Conservation (phyloP, 2,888 invertebrate species). For the Troides oblongomaculatus region DNA sequence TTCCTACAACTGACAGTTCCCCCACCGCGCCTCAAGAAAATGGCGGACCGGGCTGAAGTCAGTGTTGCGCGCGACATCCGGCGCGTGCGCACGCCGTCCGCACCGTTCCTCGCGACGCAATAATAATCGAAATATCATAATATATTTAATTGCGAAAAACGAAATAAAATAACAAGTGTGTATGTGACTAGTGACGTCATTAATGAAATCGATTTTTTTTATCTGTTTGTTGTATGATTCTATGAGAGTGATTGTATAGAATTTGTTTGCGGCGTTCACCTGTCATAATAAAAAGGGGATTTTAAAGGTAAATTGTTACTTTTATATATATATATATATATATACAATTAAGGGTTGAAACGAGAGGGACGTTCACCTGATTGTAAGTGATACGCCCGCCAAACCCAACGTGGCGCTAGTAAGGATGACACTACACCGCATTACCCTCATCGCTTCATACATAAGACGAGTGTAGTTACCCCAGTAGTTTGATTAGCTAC, state of each 20-base stretch:
- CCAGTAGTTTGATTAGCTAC: too few relatives aligned
- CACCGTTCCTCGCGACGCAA: constrained; percentile 34
- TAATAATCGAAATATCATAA: constrained; percentile 38
- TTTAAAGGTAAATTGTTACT: constrained; percentile 61
- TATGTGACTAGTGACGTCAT: constrained; percentile 42
- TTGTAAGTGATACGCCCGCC: too few relatives aligned
- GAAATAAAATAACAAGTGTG: constrained; percentile 40
- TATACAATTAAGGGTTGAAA: too few relatives aligned
- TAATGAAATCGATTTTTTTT: constrained; percentile 26
- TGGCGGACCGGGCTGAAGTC: constrained; percentile 56
- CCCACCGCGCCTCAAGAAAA: constrained; percentile 67
- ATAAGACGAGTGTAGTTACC: too few relatives aligned
- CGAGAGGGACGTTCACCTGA: too few relatives aligned
- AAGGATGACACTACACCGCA: too few relatives aligned
- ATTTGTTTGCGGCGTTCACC: constrained; percentile 41
- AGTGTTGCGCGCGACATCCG: constrained; percentile 64
- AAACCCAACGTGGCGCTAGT: too few relatives aligned
- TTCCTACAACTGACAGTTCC: constrained; percentile 62
- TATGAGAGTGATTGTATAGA: background rate
- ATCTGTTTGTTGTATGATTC: background rate
- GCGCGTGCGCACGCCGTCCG: constrained; percentile 58
- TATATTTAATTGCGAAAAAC: constrained; percentile 37
- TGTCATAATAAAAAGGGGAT: constrained; percentile 66
- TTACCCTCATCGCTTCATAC: too few relatives aligned
- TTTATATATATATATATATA: background rate